These are phyloP conservation scores for Tenebrio molitor DNA, from an alignment of 1,140 invertebrate genomes.

Conservation along the genomic window DNA sequence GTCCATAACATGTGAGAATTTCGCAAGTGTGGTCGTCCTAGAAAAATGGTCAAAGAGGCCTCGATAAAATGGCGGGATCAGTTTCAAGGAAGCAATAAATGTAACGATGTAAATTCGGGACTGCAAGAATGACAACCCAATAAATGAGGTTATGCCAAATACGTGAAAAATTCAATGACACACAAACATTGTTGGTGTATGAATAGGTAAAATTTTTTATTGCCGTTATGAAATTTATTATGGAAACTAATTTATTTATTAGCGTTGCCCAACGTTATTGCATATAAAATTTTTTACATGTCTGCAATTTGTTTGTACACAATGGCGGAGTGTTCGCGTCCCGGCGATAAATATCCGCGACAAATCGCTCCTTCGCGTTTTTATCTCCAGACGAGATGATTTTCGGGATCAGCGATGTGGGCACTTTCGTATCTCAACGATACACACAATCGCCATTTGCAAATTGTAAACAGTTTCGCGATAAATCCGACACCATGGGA, in stretches of 20 bases:
- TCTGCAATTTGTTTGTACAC: slow-evolving; percentile 33
- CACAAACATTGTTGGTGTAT: slow-evolving; percentile 18
- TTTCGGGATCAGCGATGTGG: slow-evolving; percentile 9
- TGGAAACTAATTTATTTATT: slow-evolving; percentile 35
- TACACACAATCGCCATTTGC: not conserved
- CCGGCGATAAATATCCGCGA: too few relatives aligned
- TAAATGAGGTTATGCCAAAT: too few relatives aligned
- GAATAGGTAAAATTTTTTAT: slow-evolving; percentile 25
- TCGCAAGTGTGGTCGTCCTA: too few relatives aligned
- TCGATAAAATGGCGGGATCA: too few relatives aligned
- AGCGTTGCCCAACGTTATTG: slow-evolving; percentile 10
- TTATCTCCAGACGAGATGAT: not conserved
- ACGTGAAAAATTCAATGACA: slow-evolving; percentile 35
- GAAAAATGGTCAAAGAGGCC: too few relatives aligned
- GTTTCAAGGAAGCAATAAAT: too few relatives aligned
- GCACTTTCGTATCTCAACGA: slow-evolving; percentile 6
- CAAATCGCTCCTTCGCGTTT: not conserved
- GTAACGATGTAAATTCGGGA: too few relatives aligned
- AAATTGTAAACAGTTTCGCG: slow-evolving; percentile 14
- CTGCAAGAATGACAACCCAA: too few relatives aligned
- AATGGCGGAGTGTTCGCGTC: not conserved
- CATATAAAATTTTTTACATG: slow-evolving; percentile 26
- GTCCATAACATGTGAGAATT: too few relatives aligned
- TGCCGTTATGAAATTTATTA: slow-evolving; percentile 32
- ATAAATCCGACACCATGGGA: slow-evolving; percentile 29